These are phyloP conservation scores for Cremastobaeus sp. DNA, from an alignment of 2,888 invertebrate species.

Conservation along the genomic window DNA sequence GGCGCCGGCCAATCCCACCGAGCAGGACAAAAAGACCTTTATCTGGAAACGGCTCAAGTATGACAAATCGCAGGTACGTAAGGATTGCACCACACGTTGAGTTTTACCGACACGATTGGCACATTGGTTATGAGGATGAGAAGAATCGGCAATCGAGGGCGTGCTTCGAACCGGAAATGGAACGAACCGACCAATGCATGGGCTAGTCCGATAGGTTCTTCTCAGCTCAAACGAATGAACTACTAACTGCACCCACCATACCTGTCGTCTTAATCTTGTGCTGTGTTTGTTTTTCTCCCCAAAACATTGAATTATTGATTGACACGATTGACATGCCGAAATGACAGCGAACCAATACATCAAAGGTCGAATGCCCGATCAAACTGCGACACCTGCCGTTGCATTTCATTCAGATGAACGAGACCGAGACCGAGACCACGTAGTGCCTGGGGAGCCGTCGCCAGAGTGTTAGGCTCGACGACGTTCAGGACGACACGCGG, in stretches of 20 bases:
- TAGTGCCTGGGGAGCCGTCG: conserved; percentile 62
- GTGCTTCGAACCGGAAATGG: not conserved
- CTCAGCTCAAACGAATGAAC: conserved; percentile 45
- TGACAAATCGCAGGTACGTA: conserved; percentile 85
- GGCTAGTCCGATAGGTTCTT: too few species aligned
- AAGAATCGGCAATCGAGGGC: conserved; percentile 10
- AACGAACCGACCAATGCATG: not conserved
- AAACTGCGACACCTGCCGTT: conserved; percentile 73
- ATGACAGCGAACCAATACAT: conserved; percentile 65
- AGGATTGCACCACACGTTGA: conserved; percentile 20
- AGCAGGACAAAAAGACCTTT: conserved; percentile 81
- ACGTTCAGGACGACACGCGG: conserved; percentile 20
- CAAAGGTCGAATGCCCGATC: conserved; percentile 73
- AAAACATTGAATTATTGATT: conserved; percentile 72
- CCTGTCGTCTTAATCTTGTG: conserved; percentile 64
- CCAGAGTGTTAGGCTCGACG: conserved; percentile 11
- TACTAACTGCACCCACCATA: conserved; percentile 37
- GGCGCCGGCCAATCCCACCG: conserved; percentile 69
- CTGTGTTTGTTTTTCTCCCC: conserved; percentile 61
- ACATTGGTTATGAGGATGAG: conserved; percentile 27
- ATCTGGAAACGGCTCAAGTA: conserved; percentile 88
- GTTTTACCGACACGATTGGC: conserved; percentile 14
- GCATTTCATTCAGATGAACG: conserved; percentile 74
- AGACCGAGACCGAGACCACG: conserved; percentile 71
- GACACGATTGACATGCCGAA: conserved; percentile 49